phyloP scores from a whole-genome alignment of 2,797 vertebrate species.

The Melanotaenia pygmaea region DNA sequence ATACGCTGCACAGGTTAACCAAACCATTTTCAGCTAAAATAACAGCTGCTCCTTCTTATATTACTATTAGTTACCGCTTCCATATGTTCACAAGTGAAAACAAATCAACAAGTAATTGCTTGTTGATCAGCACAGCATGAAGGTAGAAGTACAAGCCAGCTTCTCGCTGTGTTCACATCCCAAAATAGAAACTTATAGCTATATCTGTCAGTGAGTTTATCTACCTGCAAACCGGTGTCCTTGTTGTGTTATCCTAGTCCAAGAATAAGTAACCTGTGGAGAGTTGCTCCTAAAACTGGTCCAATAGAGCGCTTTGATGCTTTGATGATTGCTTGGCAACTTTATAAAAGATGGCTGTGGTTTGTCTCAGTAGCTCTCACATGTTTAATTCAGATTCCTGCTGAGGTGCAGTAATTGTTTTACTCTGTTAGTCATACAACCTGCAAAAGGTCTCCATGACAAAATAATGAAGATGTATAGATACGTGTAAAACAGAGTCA shows the following conservation, averaged over 20 bases:
- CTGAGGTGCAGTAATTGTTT: not conserved
- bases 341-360: too few relatives aligned
- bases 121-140: not conserved
- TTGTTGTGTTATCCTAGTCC: conserved; percentile 6
- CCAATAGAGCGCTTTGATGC: too few relatives aligned
- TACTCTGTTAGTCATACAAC: not conserved
- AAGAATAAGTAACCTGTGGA: too few relatives aligned
- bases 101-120: not conserved
- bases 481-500: not conserved
- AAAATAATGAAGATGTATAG: not conserved
- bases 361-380: too few relatives aligned
- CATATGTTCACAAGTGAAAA: not conserved
- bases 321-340: too few relatives aligned
- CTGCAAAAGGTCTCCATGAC: not conserved
- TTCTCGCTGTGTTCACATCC: not conserved
- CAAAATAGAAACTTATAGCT: not conserved
- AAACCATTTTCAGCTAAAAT: not conserved
- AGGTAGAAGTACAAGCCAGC: not conserved
- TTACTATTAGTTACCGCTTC: not conserved
- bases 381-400: not conserved
- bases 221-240: not conserved
- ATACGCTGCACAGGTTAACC: not conserved
- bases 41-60: not conserved
- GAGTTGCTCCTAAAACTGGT: too few relatives aligned
- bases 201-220: not conserved